These are phyloP conservation scores for Baryphthengus martii DNA, from an alignment of 2,113 vertebrate genomes.

Conservation along the genomic window DNA sequence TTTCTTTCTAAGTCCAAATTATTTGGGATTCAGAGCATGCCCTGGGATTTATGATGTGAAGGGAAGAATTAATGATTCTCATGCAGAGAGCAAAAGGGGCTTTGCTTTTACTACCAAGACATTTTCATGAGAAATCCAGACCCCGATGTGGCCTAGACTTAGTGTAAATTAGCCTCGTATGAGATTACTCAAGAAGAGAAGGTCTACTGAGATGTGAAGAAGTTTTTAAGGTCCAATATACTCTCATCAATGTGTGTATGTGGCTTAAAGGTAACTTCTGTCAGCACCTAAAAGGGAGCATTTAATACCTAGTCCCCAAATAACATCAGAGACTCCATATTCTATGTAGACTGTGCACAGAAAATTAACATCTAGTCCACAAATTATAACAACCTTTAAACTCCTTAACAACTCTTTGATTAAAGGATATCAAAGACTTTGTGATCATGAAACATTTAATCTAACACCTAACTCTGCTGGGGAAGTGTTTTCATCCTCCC, in stretches of 20 bases:
- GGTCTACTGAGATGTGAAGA: slow-evolving; percentile 44
- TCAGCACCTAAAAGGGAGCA: background rate
- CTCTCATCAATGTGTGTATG: background rate
- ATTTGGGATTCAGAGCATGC: slow-evolving; percentile 15
- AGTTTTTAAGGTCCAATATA: slow-evolving; percentile 17
- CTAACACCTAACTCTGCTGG: background rate
- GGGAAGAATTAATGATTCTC: background rate
- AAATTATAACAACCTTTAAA: slow-evolving; percentile 25
- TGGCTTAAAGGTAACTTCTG: slow-evolving; percentile 37
- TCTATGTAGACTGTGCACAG: background rate
- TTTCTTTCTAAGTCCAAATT: background rate
- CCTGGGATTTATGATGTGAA: slow-evolving; percentile 17
- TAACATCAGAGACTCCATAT: background rate
- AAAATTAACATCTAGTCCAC: background rate
- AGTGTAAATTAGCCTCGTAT: slow-evolving; percentile 9
- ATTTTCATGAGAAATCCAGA: slow-evolving; percentile 26
- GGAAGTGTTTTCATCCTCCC: background rate
- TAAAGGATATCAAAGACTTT: slow-evolving; percentile 48
- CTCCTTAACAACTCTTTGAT: slow-evolving; percentile 36
- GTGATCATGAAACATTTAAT: slow-evolving; percentile 54
- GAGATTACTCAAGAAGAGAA: background rate
- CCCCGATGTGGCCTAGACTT: background rate
- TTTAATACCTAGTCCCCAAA: background rate
- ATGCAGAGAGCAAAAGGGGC: background rate
- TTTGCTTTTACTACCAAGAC: slow-evolving; percentile 9